phyloP scores from a whole-genome alignment of 2,797 vertebrate genomes.

The Arctocebus calabarensis region DNA sequence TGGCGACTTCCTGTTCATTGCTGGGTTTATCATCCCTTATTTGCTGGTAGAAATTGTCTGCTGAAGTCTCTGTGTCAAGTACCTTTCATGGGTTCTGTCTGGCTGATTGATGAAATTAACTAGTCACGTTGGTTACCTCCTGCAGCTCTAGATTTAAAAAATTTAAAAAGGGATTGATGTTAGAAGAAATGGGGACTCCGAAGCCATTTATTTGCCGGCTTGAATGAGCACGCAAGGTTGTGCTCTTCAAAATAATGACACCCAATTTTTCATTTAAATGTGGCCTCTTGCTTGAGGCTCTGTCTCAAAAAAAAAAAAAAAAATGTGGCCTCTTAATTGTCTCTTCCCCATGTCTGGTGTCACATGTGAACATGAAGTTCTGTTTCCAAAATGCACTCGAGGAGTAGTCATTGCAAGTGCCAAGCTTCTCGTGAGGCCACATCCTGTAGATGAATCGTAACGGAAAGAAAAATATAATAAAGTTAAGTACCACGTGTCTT shows the following conservation, averaged over 20 bases:
- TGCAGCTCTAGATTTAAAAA: neutral
- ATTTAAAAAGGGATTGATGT: neutral
- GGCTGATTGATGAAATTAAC: neutral
- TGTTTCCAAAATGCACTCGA: neutral
- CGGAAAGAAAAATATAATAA: neutral
- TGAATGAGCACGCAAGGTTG: neutral
- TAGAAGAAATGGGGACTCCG: neutral
- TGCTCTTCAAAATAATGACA: neutral
- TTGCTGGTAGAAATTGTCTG: neutral
- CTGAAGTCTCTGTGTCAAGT: neutral
- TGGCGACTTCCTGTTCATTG: neutral
- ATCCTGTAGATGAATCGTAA: neutral
- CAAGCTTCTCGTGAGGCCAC: neutral
- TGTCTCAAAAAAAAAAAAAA: too few species aligned
- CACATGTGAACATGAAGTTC: neutral
- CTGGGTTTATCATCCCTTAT: neutral
- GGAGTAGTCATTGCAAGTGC: neutral
- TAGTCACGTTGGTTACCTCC: neutral
- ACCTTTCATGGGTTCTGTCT: neutral
- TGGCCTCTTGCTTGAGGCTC: too few species aligned
- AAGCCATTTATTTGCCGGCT: neutral
- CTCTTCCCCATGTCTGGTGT: neutral
- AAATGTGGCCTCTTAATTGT: neutral
- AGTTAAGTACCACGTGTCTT: neutral
- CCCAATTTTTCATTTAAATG: neutral